Base-by-base conservation (phyloP, 2,113 vertebrate genomes). In the Myotis davidii region DNA sequence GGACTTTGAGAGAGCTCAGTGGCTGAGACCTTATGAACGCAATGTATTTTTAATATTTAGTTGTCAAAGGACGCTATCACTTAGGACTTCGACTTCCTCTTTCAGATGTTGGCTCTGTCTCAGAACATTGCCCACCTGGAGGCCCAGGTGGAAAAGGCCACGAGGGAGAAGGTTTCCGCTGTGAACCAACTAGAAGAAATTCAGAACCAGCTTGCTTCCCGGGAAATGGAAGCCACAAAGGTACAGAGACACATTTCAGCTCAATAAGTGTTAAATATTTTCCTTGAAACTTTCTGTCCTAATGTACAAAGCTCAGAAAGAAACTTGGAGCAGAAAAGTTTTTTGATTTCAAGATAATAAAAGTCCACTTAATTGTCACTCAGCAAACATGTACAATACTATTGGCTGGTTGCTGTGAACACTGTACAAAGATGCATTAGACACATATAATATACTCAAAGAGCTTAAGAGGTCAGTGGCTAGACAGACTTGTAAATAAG, bases 81-180 rank as follows among this genome's bases (percentile, higher is more conserved):
- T 94, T 37, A 82, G 23, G 34, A 56, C 5, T 73, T 95, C 67
- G 45, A 17, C 93, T 85, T 95, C 64, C 21, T 83, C 77, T 96
- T 97, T 32, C 90, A 99, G 99, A 98, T 99, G 82, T 97, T 97
- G n/a, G 88, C 96, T 83, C 97, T 99, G 25, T 99, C 99, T 95
- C 98, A 99, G 97, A 99, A 98, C 82, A 98, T 99, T 69, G 99
- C 99, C 13, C 95, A 98, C 54, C 90, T 99, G 72, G 99, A 99
- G 90, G 98, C 98, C 61, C 98, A 99, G 88, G 34, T 99, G 29
- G 99, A 99, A 95, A 98, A 98, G 96, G 90, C 97, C 73, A 98
- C 97, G 70, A 98, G 99, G 95, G 99, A 99, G 74, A 99, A 98
- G 96, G 98, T 93, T 88, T 99, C 99, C 14, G 96, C 99, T 88